phyloP scores from a whole-genome alignment of 2,113 vertebrate species.

The Coracopsis vasa region DNA sequence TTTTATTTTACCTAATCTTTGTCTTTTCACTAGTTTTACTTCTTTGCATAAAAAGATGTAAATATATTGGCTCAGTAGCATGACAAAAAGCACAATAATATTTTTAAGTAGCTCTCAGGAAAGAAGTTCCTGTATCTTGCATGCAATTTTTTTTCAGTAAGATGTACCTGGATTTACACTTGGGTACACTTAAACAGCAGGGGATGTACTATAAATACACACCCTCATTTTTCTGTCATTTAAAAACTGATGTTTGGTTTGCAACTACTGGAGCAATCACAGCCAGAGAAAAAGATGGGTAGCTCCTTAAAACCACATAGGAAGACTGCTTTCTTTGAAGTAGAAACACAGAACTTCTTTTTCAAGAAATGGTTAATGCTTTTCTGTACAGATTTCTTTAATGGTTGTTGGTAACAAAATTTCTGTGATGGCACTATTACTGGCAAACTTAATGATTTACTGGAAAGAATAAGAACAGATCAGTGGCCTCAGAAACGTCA shows the following conservation, averaged over 20 bases:
- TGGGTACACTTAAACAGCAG: background rate
- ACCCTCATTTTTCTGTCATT: background rate
- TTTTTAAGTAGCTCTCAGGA: background rate
- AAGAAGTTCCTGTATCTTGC: background rate
- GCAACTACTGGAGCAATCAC: background rate
- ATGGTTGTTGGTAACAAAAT: background rate
- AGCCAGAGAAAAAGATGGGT: background rate
- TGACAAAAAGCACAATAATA: background rate
- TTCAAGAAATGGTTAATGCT: background rate
- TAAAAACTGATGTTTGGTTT: background rate
- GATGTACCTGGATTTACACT: background rate
- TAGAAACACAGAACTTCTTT: background rate
- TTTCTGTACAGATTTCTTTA: background rate
- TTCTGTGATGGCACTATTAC: background rate
- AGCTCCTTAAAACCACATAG: background rate
- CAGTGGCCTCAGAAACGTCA: slow-evolving; percentile 31
- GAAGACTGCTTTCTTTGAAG: background rate
- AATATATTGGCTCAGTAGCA: background rate
- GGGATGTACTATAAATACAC: background rate
- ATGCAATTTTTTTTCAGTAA: background rate
- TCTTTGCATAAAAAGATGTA: background rate
- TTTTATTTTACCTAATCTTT: background rate
- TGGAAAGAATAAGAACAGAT: slow-evolving; percentile 22
- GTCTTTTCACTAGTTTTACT: background rate
- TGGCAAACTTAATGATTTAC: background rate